Percentiles rank a stretch among this genome's conserved stretches.
Conservation (phyloP, 2,797 vertebrate genomes). For the Anguilla megastoma region DNA sequence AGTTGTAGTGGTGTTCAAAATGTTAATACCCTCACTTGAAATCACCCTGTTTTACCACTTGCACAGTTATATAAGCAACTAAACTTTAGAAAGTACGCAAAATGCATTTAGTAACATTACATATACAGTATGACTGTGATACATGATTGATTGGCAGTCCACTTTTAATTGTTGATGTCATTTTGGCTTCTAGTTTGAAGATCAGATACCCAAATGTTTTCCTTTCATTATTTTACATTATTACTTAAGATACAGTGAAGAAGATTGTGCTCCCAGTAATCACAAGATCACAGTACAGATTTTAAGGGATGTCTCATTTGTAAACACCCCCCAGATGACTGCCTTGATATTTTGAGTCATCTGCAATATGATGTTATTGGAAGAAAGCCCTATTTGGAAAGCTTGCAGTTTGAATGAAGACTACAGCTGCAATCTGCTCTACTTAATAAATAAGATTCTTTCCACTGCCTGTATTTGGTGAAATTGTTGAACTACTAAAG, state of each 20-base stretch:
- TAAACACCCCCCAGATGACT: constrained; percentile 3
- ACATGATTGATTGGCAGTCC: background rate
- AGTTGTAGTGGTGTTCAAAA: background rate
- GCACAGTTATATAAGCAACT: background rate
- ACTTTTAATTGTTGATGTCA: background rate
- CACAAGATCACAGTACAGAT: background rate
- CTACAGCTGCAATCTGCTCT: constrained; percentile 9
- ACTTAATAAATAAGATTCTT: background rate
- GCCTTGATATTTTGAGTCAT: background rate
- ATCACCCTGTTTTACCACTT: background rate
- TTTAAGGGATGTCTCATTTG: background rate
- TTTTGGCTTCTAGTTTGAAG: background rate
- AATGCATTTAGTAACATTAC: background rate
- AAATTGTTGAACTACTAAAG: background rate
- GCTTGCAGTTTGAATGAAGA: constrained; percentile 10
- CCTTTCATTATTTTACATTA: background rate
- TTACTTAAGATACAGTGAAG: background rate
- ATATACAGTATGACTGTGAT: background rate
- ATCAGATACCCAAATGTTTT: background rate
- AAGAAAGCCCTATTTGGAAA: constrained; percentile 9
- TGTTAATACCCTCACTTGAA: background rate
- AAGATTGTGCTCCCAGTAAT: background rate
- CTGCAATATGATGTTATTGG: constrained; percentile 10
- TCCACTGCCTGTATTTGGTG: background rate
- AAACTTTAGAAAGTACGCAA: background rate